Conservation (phyloP, 2,888 invertebrate species). For the Brachyptera putata region DNA sequence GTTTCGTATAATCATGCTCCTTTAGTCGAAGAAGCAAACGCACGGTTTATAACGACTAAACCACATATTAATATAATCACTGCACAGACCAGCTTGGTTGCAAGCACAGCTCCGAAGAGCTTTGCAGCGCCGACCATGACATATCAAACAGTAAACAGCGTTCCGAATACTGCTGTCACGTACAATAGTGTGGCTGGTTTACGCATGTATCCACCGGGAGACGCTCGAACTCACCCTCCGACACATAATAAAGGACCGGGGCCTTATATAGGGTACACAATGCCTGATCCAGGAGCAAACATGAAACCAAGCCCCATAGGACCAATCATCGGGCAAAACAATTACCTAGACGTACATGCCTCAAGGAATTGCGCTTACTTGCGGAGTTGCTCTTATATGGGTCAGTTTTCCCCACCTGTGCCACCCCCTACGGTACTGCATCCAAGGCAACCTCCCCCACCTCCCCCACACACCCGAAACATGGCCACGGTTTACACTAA, state of each 20-base stretch:
- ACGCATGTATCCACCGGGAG: slow-evolving; percentile 29
- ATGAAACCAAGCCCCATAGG: slow-evolving; percentile 49
- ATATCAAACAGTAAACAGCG: slow-evolving; percentile 23
- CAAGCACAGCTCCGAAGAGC: slow-evolving; percentile 57
- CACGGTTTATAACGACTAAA: slow-evolving; percentile 70
- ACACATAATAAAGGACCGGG: slow-evolving; percentile 24
- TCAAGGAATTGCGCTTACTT: slow-evolving; percentile 42
- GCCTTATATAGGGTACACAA: slow-evolving; percentile 15
- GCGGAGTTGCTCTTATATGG: slow-evolving; percentile 17
- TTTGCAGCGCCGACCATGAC: slow-evolving; percentile 49
- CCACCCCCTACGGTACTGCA: slow-evolving; percentile 60
- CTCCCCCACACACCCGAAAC: slow-evolving; percentile 54
- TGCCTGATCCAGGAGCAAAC: slow-evolving; percentile 43
- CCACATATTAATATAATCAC: slow-evolving; percentile 72
- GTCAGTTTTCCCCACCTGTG: slow-evolving; percentile 48
- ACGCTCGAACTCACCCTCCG: slow-evolving; percentile 29
- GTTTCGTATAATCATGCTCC: slow-evolving; percentile 43
- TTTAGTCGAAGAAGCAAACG: slow-evolving; percentile 63
- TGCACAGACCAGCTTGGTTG: slow-evolving; percentile 68
- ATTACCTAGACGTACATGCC: slow-evolving; percentile 59
- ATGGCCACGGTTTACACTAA: slow-evolving; percentile 68
- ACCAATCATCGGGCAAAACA: slow-evolving; percentile 56
- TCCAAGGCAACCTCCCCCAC: slow-evolving; percentile 49
- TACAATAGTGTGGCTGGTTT: not conserved
- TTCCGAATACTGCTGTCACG: not conserved